Conservation (phyloP, 2,888 invertebrate species). For the Drosophila villosipedis region DNA sequence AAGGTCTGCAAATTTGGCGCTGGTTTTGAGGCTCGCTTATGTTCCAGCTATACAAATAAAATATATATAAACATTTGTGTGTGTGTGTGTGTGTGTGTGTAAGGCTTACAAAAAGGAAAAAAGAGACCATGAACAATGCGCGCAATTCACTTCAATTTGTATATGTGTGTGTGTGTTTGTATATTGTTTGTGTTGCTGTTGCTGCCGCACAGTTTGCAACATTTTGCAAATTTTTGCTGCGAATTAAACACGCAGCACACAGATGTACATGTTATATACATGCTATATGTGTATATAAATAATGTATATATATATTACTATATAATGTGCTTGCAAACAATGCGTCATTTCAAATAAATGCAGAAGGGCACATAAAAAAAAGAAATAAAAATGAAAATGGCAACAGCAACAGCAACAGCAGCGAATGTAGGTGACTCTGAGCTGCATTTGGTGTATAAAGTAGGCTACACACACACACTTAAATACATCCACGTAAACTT, state of each 20-base stretch:
- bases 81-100: conserved; percentile 30
- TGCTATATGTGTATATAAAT: not conserved
- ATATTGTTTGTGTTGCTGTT: conserved; percentile 21
- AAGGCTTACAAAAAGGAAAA: conserved; percentile 33
- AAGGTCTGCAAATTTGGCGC: conserved; percentile 31
- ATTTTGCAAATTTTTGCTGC: conserved; percentile 61
- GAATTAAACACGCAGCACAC: conserved; percentile 73
- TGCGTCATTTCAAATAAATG: conserved; percentile 75
- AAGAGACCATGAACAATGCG: conserved; percentile 63
- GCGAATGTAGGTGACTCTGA: conserved; percentile 73
- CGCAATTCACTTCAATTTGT: conserved; percentile 72
- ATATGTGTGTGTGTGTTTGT: conserved; percentile 13
- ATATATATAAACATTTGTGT: conserved; percentile 26
- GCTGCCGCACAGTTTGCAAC: conserved; percentile 65
- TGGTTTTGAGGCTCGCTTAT: conserved; percentile 31
- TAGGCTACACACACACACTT: conserved; percentile 49
- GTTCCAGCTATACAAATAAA: conserved; percentile 35
- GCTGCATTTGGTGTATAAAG: conserved; percentile 45
- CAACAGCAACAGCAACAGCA: conserved; percentile 47
- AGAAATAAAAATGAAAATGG: conserved; percentile 31
- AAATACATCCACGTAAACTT: conserved; percentile 1
- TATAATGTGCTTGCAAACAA: conserved; percentile 53
- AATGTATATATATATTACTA: conserved; percentile 4
- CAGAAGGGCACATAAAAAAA: conserved; percentile 42
- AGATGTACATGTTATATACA: conserved; percentile 11